Evolutionary conservation across 2,797 vertebrate genomes (phyloP), one percentile per base, ranked within the genome.

Genomic region (Falco rusticolus): DNA sequence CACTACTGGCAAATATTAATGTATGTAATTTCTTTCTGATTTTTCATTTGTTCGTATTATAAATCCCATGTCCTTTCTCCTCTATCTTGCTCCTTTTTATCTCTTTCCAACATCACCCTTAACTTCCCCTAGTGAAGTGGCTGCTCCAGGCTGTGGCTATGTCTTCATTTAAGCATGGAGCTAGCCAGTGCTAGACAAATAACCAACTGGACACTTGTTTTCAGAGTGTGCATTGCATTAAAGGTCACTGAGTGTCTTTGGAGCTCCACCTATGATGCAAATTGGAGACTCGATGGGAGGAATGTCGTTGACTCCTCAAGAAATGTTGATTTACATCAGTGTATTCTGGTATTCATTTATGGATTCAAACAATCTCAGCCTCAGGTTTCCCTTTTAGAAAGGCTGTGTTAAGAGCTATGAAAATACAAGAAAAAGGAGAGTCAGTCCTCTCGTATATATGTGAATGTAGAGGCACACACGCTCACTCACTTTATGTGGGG

Each of bases 261-360:
- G 41, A 61, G 6, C 16, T 84, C 26, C 4, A 45, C 28, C 17
- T 5, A 7, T 37, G 0, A 0, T 29, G 20, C 9, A 51, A 1
- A 57, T 57, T 64, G 53, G 50, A 34, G 37, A 29, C 24, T 29
- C 48, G 51, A 39, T 28, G 24, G 19, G 48, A 72, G 31, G 34
- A 60, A 56, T 5, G 4, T 16, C 56, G 24, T 41, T 72, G 47
- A 33, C 15, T 75, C 25, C 60, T 84, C 28, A 24, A 61, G 48
- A 37, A 54, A n/a, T 13, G 6, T 54, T 68, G 25, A 28, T 50
- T 76, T 84, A 45, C 19, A 11, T 68, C 19, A 31, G 14, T 66
- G 8, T 45, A 56, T 8, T 72, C 15, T 41, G 53, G 11, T n/a
- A 20, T 33, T 84, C 1, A 2, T 5, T 51, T 70, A 28, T 4